Evolutionary conservation across 2,113 vertebrate genomes (phyloP), one percentile per base, ranked within the genome.

Genomic region (Dromiciops gliroides): DNA sequence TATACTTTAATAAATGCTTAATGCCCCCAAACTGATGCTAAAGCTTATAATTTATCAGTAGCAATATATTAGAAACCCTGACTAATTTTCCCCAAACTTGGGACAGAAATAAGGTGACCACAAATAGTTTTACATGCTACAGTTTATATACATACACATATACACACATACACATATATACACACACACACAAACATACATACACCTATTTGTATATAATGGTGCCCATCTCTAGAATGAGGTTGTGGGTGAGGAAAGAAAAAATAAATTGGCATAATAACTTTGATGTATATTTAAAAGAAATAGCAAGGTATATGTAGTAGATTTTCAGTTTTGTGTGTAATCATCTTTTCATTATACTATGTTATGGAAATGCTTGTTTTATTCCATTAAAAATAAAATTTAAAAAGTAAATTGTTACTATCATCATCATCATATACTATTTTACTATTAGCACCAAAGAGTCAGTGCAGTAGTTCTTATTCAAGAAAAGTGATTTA

Each of bases 381-480:
- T 28, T 60, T 60, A 67, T 37, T 67, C 60, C 12, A 37, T 67
- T 67, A 67, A 67, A 37, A 56, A 31, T 56, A 56, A 56, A 56
- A 56, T 31, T 31, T 56, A 31, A 31, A 67, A 67, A 67, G 60
- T n/a, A 67, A 83, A 7, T 83, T 83, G 44, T 44, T 44, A 1
- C n/a, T 22, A 83, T 83, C 44, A 23, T 52, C n/a, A n/a, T 51
- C 53, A 56, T 95, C 91, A 93, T 23, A 56, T 44, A 25, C 19
- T 26, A 31, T 11, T 94, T 96, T 83, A 48, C 75, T 95, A 91
- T 91, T 11, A 95, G 10, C 56, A 88, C 49, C 51, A 25, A 7
- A 90, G 44, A 23, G 2, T 88, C 7, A 12, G 22, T 93, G 93
- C 9, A 19, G 14, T 23, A 88, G 28, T 52, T 25, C 26, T 44